Conservation (phyloP, 92 coral and sea anemone genomes). For the Epizoanthus illoricatus region DNA sequence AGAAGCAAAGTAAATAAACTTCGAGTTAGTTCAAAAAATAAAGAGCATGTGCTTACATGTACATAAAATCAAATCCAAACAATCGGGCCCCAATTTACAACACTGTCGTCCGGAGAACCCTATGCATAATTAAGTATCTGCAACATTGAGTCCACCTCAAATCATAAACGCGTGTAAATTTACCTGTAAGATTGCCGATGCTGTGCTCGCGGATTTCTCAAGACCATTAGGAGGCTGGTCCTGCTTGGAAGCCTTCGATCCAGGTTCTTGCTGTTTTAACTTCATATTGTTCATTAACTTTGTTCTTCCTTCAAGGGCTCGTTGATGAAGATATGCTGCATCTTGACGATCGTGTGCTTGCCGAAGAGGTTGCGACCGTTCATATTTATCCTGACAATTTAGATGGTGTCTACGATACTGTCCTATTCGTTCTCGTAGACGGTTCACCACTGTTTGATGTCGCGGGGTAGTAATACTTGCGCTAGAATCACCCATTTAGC, state of each 20-base stretch:
- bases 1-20: slow-evolving; percentile 59
- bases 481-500: slow-evolving; percentile 69
- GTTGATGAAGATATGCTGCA: slow-evolving; percentile 66
- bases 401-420: slow-evolving; percentile 81
- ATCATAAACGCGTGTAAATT: slow-evolving; percentile 44
- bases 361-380: slow-evolving; percentile 70
- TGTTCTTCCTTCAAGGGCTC: slow-evolving; percentile 75
- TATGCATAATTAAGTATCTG: slow-evolving; percentile 47
- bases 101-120: slow-evolving; percentile 23
- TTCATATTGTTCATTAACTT: slow-evolving; percentile 63
- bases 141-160: slow-evolving; percentile 18
- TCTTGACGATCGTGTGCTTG: slow-evolving; percentile 82
- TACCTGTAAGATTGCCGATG: slow-evolving; percentile 76
- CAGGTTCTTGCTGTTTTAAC: slow-evolving; percentile 64
- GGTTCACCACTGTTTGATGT: slow-evolving; percentile 88
- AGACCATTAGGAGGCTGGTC: slow-evolving; percentile 80
- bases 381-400: slow-evolving; percentile 79
- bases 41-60: slow-evolving; percentile 51
- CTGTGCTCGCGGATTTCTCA: slow-evolving; percentile 71
- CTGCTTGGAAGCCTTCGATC: slow-evolving; percentile 64
- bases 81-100: slow-evolving; percentile 50
- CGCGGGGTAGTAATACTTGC: slow-evolving; percentile 76
- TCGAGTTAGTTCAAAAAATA: slow-evolving; percentile 63
- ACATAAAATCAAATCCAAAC: slow-evolving; percentile 64
- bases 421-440: slow-evolving; percentile 83